Evolutionary conservation across 2,113 vertebrate species (phyloP).

Genomic region (Podocnemis expansa): DNA sequence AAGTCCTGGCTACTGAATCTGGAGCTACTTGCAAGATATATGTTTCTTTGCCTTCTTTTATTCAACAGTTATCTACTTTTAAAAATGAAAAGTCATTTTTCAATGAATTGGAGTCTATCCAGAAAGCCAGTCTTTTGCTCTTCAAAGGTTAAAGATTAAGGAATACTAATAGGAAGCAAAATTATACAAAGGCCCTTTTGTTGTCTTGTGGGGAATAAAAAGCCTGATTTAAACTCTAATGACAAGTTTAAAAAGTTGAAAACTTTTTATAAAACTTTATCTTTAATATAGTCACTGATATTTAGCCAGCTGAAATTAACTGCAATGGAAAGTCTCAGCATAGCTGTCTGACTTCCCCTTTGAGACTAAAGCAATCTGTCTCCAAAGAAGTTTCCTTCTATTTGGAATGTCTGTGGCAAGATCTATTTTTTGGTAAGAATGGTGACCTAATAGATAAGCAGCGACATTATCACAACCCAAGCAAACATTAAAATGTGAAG

Average conservation of each 20-base stretch:
- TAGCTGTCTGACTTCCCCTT: background rate
- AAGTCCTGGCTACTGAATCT: slow-evolving; percentile 35
- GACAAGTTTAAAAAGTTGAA: slow-evolving; percentile 31
- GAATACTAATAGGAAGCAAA: slow-evolving; percentile 44
- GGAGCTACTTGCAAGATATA: background rate
- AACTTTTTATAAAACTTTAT: slow-evolving; percentile 30
- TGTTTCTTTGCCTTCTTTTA: slow-evolving; percentile 34
- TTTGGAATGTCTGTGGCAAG: background rate
- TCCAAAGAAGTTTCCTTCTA: background rate
- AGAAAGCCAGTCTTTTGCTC: slow-evolving; percentile 48
- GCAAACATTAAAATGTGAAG: background rate
- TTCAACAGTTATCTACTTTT: slow-evolving; percentile 4
- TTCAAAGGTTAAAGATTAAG: slow-evolving; percentile 66
- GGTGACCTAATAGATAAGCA: background rate
- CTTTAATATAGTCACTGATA: background rate
- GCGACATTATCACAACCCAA: background rate
- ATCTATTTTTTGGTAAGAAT: background rate
- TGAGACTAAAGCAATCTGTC: background rate
- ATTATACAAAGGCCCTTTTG: slow-evolving; percentile 64
- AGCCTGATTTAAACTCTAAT: slow-evolving; percentile 1
- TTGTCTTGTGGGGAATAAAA: slow-evolving; percentile 43
- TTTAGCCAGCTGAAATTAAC: slow-evolving; percentile 32
- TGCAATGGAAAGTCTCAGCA: background rate
- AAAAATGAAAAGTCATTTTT: slow-evolving; percentile 17
- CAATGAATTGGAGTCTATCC: slow-evolving; percentile 27